These are phyloP conservation scores for Bradypodion ventrale DNA, from an alignment of 2,797 vertebrate genomes.

Conservation along the genomic window DNA sequence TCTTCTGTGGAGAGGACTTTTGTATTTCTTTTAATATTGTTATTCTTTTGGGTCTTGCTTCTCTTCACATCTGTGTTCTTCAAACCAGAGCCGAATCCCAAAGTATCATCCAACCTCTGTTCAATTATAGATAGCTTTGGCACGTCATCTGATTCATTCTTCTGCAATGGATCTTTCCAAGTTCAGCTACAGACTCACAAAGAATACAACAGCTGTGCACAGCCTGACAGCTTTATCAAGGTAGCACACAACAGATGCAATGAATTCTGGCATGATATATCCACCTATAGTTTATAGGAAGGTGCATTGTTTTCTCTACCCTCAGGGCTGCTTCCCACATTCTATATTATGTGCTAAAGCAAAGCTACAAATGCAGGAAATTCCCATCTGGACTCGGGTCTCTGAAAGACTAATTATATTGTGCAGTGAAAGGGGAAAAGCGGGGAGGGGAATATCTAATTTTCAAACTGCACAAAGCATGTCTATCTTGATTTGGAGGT, in stretches of 20 bases:
- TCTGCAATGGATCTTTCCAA: not conserved
- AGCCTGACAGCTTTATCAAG: not conserved
- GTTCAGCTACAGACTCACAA: not conserved
- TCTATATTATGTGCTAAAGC: not conserved
- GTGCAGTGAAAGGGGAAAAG: not conserved
- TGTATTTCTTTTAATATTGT: not conserved
- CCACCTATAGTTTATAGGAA: not conserved
- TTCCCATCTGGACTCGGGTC: no score
- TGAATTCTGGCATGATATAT: not conserved
- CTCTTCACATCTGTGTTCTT: not conserved
- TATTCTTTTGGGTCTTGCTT: not conserved
- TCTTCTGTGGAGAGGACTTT: not conserved
- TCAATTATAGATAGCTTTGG: no score
- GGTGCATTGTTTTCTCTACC: not conserved
- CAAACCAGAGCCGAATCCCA: not conserved
- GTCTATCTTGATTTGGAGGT: conserved; percentile 20
- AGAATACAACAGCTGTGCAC: not conserved
- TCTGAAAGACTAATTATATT: no score
- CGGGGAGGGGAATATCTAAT: no score
- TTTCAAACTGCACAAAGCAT: not conserved
- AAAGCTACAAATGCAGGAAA: not conserved
- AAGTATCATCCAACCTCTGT: no score
- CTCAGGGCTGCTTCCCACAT: not conserved
- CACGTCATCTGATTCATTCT: no score
- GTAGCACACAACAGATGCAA: not conserved